phyloP scores from a whole-genome alignment of 2,888 invertebrate species.

The Adelphocoris suturalis region DNA sequence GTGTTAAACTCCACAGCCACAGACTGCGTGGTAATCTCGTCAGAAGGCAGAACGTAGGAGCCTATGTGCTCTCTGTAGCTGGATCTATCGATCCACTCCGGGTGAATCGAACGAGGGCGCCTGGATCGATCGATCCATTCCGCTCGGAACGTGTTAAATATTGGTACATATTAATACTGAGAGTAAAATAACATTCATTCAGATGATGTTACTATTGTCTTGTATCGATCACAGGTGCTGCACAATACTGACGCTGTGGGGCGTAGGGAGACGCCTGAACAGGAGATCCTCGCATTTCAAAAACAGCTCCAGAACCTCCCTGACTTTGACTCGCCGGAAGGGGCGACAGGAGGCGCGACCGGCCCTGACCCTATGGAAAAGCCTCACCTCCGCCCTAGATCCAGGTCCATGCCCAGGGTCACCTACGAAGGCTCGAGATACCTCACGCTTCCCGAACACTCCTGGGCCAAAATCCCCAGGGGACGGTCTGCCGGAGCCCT shows the following conservation, averaged over 20 bases:
- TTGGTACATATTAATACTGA: too few relatives aligned
- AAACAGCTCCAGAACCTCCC: slow-evolving; percentile 82
- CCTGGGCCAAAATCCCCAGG: slow-evolving; percentile 77
- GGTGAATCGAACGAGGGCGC: too few relatives aligned
- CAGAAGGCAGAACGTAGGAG: too few relatives aligned
- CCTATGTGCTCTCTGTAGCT: too few relatives aligned
- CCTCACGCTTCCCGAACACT: slow-evolving; percentile 77
- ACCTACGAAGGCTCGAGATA: slow-evolving; percentile 78
- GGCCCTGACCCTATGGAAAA: slow-evolving; percentile 76
- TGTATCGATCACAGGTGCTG: slow-evolving; percentile 65
- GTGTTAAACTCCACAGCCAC: too few relatives aligned
- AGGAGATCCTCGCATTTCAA: slow-evolving; percentile 81
- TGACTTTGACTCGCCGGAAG: slow-evolving; percentile 79
- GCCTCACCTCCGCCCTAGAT: slow-evolving; percentile 78
- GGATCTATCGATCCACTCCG: too few relatives aligned
- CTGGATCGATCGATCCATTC: too few relatives aligned
- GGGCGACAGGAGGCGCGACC: slow-evolving; percentile 71
- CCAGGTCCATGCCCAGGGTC: slow-evolving; percentile 77
- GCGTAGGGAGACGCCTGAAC: slow-evolving; percentile 78
- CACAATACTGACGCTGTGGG: slow-evolving; percentile 71
- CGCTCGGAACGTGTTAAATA: too few relatives aligned
- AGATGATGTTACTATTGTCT: too few relatives aligned
- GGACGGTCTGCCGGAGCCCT: slow-evolving; percentile 77
- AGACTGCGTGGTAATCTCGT: too few relatives aligned
- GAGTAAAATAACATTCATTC: too few relatives aligned